phyloP scores from a whole-genome alignment of 2,888 invertebrate species.

The Lordiphosa andalusiaca region DNA sequence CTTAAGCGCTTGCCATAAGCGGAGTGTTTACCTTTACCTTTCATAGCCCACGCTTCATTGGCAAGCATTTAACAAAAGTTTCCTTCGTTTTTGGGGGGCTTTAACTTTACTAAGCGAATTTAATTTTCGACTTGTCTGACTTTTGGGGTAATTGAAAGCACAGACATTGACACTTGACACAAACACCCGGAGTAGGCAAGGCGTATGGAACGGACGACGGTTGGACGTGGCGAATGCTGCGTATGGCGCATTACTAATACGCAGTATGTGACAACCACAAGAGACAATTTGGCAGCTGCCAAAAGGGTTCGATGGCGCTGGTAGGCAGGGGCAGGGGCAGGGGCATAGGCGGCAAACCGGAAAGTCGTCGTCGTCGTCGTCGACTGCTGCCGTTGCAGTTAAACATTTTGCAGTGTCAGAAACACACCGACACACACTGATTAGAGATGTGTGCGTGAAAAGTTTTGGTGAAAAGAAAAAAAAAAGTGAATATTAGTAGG shows the following conservation, averaged over 20 bases:
- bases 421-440: slow-evolving; percentile 9
- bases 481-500: no score
- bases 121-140: slow-evolving; percentile 72
- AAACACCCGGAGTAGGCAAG: slow-evolving; percentile 14
- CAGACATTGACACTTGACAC: slow-evolving; percentile 64
- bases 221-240: slow-evolving; percentile 38
- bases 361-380: background rate
- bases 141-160: slow-evolving; percentile 72
- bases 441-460: slow-evolving; percentile 12
- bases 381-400: slow-evolving; percentile 63
- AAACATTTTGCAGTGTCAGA: slow-evolving; percentile 59
- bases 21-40: slow-evolving; percentile 19
- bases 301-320: slow-evolving; percentile 51
- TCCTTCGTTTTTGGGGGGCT: slow-evolving; percentile 25
- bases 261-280: slow-evolving; percentile 74
- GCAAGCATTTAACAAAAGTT: slow-evolving; percentile 58
- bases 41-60: slow-evolving; percentile 58
- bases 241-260: slow-evolving; percentile 74
- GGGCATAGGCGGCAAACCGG: slow-evolving; percentile 25
- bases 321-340: background rate
- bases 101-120: slow-evolving; percentile 55
- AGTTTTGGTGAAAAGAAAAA: background rate
- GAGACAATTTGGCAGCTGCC: slow-evolving; percentile 77
- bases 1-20: slow-evolving; percentile 30
- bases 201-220: background rate